Conservation (phyloP, 2,113 vertebrate genomes). For the Dipodomys spectabilis region DNA sequence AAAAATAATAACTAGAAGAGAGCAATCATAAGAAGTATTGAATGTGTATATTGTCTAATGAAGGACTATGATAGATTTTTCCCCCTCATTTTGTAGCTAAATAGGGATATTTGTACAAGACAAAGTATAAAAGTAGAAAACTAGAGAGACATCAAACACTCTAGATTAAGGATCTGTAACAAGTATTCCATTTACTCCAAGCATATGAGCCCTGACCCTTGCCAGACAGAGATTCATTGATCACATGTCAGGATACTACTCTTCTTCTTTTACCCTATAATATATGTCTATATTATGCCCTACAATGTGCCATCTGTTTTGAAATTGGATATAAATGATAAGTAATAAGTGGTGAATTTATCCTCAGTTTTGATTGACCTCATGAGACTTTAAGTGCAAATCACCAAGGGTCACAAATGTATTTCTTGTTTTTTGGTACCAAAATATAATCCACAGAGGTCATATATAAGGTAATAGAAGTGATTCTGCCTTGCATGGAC, state of each 20-base stretch:
- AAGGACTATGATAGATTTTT: not conserved
- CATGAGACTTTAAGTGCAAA: constrained; percentile 40
- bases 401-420: constrained; percentile 43
- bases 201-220: not conserved
- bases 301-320: constrained; percentile 8
- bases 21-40: not conserved
- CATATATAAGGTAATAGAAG: constrained; percentile 73
- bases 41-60: not conserved
- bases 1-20: constrained; percentile 9
- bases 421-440: not conserved
- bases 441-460: constrained; percentile 13
- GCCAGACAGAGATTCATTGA: not conserved
- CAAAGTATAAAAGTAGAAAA: not conserved
- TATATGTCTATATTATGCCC: not conserved
- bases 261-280: not conserved
- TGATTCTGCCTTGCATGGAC: not conserved
- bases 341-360: constrained; percentile 56
- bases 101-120: not conserved
- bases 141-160: not conserved
- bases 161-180: not conserved
- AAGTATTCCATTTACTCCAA: not conserved
- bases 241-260: rapidly evolving
- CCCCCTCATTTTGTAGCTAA: not conserved
- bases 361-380: constrained; percentile 48
- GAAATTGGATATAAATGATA: constrained; percentile 24